Evolutionary conservation across 2,888 invertebrate species (phyloP), one percentile per base, ranked within the genome.

Genomic region (Oxytorus armatus): DNA sequence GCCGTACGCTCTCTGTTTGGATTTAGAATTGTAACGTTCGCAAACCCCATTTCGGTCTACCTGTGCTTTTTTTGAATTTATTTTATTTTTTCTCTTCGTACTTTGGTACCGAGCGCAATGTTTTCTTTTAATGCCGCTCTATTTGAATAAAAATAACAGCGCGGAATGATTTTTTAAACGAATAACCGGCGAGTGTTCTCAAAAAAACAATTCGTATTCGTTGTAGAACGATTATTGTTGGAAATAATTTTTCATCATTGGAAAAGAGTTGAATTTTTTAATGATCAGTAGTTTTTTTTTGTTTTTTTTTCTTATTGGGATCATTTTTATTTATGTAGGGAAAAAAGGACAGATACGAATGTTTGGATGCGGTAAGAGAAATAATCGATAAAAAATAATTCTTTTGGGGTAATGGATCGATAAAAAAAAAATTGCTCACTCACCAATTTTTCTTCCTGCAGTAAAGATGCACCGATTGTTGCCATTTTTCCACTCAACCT

Each of bases 11-110:
- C 73, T 76, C 69, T 80, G 80, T 69, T 80, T 80, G 78, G 76
- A 83, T 65, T 80, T 79, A 73, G 76, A 83, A 83, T 82, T 83
- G 83, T 82, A 80, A 82, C 80, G 79, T 75, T 82, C 72, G 81
- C 74, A 61, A 75, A 75, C 69, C 63, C 78, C 73, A 75, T 82
- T 77, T 79, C 72, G 65, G 59, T 73, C 63, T 74, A 55, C 57
- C 57, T 72, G 36, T 25, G 10, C 66, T 39, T 23, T 51, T 53
- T 44, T 53, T 42, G 42, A 11, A n/a, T 57, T 61, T 51, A 59
- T 59, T 4, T 66, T 29, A 23, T n/a, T 47, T n/a, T 69, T 42
- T 75, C 47, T 36, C 53, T 65, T 55, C 36, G n/a, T 29, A 23
- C 75, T 53, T 36, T 25, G 36, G 18, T 65, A 57, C 49, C 77